Conservation (phyloP, 1,140 invertebrate genomes). For the Melitaea cinxia region DNA sequence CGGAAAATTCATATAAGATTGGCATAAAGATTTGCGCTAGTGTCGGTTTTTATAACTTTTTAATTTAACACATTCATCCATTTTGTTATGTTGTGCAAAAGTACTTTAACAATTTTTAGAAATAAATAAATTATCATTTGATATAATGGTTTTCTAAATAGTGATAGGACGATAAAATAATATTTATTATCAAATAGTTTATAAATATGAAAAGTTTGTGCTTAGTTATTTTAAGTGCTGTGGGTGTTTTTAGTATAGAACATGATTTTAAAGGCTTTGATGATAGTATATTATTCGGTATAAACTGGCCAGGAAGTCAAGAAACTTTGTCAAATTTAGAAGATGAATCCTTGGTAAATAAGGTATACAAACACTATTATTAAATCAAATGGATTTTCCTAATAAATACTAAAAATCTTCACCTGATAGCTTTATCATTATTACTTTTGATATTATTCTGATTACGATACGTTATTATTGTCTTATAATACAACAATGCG, state of each 20-base stretch:
- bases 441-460: too few species aligned
- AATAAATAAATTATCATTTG: not conserved
- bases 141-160: constrained; percentile 16
- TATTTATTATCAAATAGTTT: constrained; percentile 12
- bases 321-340: constrained; percentile 68
- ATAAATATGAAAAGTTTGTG: constrained; percentile 39
- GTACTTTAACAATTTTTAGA: not conserved
- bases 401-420: not conserved
- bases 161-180: constrained; percentile 1
- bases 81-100: not conserved
- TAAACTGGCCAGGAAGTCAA: constrained; percentile 89
- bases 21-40: not conserved
- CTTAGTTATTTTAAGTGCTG: constrained; percentile 50
- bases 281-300: constrained; percentile 90
- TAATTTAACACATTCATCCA: not conserved
- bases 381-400: not conserved
- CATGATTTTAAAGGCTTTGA: constrained; percentile 89
- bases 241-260: constrained; percentile 57
- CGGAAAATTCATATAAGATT: not conserved
- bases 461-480: too few species aligned
- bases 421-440: too few species aligned
- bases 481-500: too few species aligned
- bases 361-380: not conserved
- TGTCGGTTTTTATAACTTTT: not conserved
- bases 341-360: constrained; percentile 34